These are phyloP conservation scores for Hiodon alosoides DNA, from an alignment of 2,113 vertebrate species.

Conservation along the genomic window DNA sequence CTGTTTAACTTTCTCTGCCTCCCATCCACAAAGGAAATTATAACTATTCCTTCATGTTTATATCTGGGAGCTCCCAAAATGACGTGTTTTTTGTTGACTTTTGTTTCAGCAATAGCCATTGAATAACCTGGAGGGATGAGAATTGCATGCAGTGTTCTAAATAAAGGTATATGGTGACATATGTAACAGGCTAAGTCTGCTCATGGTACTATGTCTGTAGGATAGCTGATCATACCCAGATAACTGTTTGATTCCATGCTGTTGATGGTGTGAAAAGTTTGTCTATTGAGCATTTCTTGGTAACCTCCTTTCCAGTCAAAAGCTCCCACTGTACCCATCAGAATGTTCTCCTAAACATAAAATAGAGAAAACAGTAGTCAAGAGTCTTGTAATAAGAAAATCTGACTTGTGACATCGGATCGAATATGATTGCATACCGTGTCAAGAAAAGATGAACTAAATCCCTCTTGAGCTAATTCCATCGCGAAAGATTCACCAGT, in stretches of 20 bases:
- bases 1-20: neutral
- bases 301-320: conserved; percentile 7
- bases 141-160: neutral
- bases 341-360: neutral
- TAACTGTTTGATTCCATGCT: neutral
- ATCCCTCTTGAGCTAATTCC: neutral
- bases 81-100: neutral
- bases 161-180: neutral
- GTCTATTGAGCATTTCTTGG: neutral
- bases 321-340: conserved; percentile 10
- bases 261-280: neutral
- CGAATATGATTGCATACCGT: neutral
- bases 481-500: neutral
- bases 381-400: neutral
- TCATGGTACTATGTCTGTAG: neutral
- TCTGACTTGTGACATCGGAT: neutral
- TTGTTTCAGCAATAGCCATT: conserved; percentile 11
- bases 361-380: neutral
- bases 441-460: neutral
- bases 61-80: conserved; percentile 21
- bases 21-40: neutral
- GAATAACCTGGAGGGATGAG: conserved; percentile 10
- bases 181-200: neutral
- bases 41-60: conserved; percentile 8
- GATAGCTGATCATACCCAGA: neutral